Evolutionary conservation across 2,888 invertebrate species (phyloP).

Genomic region (Tenthredo notha): DNA sequence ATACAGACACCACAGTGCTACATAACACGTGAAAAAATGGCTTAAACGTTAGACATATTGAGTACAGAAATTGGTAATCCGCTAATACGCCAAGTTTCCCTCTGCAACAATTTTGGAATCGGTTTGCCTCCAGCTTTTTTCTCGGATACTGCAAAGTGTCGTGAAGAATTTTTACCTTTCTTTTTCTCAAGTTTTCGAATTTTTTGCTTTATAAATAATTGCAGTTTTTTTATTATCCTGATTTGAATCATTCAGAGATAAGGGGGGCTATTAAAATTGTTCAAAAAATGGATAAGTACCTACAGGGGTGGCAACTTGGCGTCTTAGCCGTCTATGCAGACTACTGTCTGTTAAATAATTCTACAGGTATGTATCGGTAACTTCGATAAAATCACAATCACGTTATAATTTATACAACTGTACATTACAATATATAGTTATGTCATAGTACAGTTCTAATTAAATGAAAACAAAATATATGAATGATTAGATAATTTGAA

Average conservation of each 20-base stretch:
- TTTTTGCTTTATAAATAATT: too few species aligned
- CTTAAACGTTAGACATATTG: constrained; percentile 41
- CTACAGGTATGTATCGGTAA: constrained; percentile 72
- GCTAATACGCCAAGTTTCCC: constrained; percentile 18
- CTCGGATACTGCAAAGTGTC: neutral
- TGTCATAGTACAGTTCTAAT: constrained; percentile 35
- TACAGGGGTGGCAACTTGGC: constrained; percentile 22
- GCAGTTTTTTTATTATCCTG: neutral
- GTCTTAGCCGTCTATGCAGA: constrained; percentile 19
- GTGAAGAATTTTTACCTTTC: neutral
- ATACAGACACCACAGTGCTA: constrained; percentile 76
- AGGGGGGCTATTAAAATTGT: too few species aligned
- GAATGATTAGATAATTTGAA: constrained; percentile 25
- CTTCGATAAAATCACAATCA: constrained; percentile 78
- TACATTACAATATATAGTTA: constrained; percentile 34
- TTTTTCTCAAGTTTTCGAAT: neutral
- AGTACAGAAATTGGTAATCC: constrained; percentile 44
- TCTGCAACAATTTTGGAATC: neutral
- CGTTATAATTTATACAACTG: constrained; percentile 57
- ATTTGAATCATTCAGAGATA: neutral
- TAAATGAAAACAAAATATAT: constrained; percentile 22
- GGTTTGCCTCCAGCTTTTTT: neutral
- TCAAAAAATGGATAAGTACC: neutral
- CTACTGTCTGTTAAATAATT: constrained; percentile 45
- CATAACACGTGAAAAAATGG: constrained; percentile 68